These are phyloP conservation scores for Xiphophorus hellerii DNA, from an alignment of 2,113 vertebrate species.

Conservation along the genomic window DNA sequence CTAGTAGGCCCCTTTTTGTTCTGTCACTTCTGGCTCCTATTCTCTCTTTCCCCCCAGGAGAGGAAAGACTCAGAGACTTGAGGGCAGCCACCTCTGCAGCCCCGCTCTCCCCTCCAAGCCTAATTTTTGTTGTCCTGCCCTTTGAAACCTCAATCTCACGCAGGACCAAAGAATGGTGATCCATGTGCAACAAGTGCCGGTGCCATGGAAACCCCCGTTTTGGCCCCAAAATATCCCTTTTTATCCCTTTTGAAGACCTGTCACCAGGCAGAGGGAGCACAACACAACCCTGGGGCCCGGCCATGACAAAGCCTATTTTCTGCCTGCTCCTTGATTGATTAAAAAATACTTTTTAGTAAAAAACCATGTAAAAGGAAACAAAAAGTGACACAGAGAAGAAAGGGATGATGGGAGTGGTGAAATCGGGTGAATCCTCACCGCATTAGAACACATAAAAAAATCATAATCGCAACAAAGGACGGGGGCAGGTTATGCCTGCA, in stretches of 20 bases:
- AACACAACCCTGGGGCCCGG: slow-evolving; percentile 90
- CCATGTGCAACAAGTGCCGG: slow-evolving; percentile 88
- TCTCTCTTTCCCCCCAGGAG: slow-evolving; percentile 75
- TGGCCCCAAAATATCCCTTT: slow-evolving; percentile 91
- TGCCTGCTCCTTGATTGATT: slow-evolving; percentile 99
- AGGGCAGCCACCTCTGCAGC: slow-evolving; percentile 85
- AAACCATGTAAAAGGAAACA: slow-evolving; percentile 96
- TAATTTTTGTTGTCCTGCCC: slow-evolving; percentile 81
- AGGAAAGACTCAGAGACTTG: slow-evolving; percentile 70
- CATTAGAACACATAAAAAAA: slow-evolving; percentile 77
- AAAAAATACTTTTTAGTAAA: slow-evolving; percentile 98
- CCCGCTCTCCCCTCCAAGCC: slow-evolving; percentile 76
- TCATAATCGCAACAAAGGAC: slow-evolving; percentile 77
- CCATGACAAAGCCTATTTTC: slow-evolving; percentile 99
- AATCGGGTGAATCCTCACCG: slow-evolving; percentile 74
- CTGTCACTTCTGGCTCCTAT: slow-evolving; percentile 78
- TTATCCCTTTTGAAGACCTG: slow-evolving; percentile 94
- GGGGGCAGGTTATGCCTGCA: slow-evolving; percentile 84
- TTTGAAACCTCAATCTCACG: slow-evolving; percentile 85
- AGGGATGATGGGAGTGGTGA: slow-evolving; percentile 69
- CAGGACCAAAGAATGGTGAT: slow-evolving; percentile 84
- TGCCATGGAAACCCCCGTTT: slow-evolving; percentile 94
- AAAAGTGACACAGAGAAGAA: slow-evolving; percentile 80
- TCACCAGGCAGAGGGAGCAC: slow-evolving; percentile 91
- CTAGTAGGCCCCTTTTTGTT: slow-evolving; percentile 80